These are phyloP conservation scores for Eledone cirrhosa DNA, from an alignment of 2,888 invertebrate species.

Conservation along the genomic window DNA sequence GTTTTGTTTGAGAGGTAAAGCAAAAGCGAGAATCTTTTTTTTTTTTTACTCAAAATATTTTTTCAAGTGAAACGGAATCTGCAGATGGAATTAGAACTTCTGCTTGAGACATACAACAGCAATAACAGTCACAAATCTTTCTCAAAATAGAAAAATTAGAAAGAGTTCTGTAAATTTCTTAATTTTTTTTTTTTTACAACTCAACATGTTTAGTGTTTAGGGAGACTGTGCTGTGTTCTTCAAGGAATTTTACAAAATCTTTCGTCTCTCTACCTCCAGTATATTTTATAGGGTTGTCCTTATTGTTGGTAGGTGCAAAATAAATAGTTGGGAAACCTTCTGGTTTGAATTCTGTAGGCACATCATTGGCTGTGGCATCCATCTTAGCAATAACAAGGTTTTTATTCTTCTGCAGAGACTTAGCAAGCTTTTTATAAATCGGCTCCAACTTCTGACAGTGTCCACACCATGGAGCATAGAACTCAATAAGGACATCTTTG, in stretches of 20 bases:
- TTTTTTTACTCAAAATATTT: too few species aligned
- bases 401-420: conserved; percentile 58
- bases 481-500: conserved; percentile 71
- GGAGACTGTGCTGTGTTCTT: conserved; percentile 57
- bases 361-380: conserved; percentile 69
- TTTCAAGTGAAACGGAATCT: too few species aligned
- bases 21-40: too few species aligned
- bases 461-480: conserved; percentile 73
- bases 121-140: too few species aligned
- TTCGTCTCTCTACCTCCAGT: conserved; percentile 59
- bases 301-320: conserved; percentile 65
- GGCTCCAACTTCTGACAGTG: conserved; percentile 72
- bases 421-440: conserved; percentile 66
- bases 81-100: too few species aligned
- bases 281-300: conserved; percentile 65
- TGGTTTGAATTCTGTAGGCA: conserved; percentile 63
- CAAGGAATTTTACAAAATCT: conserved; percentile 61
- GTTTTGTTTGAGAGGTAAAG: too few species aligned
- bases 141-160: too few species aligned
- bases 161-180: too few species aligned
- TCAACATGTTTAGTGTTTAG: conserved; percentile 36
- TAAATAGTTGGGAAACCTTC: conserved; percentile 71
- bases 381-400: conserved; percentile 65
- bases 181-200: too few species aligned
- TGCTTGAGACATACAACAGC: too few species aligned